phyloP scores from a whole-genome alignment of 2,113 vertebrate genomes.

The Oceanites oceanicus region DNA sequence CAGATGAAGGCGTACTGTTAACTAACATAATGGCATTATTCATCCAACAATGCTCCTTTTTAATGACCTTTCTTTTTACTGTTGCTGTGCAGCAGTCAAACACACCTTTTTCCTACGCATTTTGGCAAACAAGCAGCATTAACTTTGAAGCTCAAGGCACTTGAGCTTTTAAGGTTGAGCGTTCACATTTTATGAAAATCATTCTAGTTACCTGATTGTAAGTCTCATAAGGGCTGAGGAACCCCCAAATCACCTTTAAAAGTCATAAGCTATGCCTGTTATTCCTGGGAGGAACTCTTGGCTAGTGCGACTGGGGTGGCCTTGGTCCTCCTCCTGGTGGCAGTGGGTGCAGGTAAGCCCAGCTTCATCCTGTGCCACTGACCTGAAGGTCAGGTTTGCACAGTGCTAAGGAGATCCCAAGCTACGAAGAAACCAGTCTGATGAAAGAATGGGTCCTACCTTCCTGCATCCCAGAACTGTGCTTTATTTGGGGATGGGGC shows the following conservation, averaged over 20 bases:
- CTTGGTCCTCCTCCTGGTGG: background rate
- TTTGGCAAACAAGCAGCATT: background rate
- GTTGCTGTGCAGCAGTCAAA: background rate
- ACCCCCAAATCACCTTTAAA: background rate
- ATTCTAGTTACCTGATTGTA: background rate
- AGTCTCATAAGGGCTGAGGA: background rate
- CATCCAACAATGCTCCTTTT: background rate
- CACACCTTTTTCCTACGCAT: background rate
- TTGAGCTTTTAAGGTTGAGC: background rate
- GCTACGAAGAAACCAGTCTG: background rate
- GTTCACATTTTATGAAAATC: background rate
- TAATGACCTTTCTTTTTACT: background rate
- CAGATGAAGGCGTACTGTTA: background rate
- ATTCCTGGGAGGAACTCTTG: background rate
- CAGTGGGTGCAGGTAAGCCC: background rate
- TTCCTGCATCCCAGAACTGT: background rate
- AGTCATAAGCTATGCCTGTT: background rate
- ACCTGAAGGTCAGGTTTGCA: background rate
- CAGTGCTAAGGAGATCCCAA: background rate
- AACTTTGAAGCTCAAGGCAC: background rate
- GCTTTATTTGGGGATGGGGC: background rate
- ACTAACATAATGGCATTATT: background rate
- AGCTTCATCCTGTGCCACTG: background rate
- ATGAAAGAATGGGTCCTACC: background rate
- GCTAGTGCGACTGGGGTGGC: rapidly evolving